Evolutionary conservation across 1,140 invertebrate species (phyloP).

Genomic region (Orius laevigatus): DNA sequence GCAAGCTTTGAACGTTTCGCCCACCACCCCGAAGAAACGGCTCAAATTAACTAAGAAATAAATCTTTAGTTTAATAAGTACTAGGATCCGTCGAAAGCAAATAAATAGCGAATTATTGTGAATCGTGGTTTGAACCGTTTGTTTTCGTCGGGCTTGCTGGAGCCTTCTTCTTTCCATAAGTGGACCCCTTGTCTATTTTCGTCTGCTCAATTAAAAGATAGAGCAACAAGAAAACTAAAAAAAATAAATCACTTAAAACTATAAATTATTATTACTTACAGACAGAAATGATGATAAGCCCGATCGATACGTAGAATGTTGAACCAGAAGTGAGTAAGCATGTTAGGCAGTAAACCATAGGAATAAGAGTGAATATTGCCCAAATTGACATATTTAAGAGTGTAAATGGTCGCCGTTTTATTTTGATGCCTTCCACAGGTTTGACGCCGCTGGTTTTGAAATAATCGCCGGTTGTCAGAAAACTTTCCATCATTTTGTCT

Average conservation of each 20-base stretch:
- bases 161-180: slow-evolving; percentile 42
- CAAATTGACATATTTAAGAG: slow-evolving; percentile 53
- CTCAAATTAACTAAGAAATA: too few relatives aligned
- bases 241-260: slow-evolving; percentile 4
- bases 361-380: slow-evolving; percentile 44
- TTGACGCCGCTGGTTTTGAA: slow-evolving; percentile 54
- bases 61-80: too few relatives aligned
- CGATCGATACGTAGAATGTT: slow-evolving; percentile 50
- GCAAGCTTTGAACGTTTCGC: too few relatives aligned
- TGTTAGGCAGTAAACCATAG: slow-evolving; percentile 51
- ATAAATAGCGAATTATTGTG: too few relatives aligned
- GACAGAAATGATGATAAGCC: slow-evolving; percentile 41
- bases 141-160: slow-evolving; percentile 17
- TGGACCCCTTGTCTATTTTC: slow-evolving; percentile 66
- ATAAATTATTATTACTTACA: slow-evolving; percentile 44
- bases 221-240: slow-evolving; percentile 62
- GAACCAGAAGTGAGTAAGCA: slow-evolving; percentile 52
- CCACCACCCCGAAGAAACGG: too few relatives aligned
- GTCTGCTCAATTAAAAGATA: slow-evolving; percentile 66
- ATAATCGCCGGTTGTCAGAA: slow-evolving; percentile 65
- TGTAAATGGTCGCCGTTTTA: slow-evolving; percentile 42
- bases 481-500: slow-evolving; percentile 66
- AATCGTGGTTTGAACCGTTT: slow-evolving; percentile 2
- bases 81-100: too few relatives aligned
- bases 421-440: slow-evolving; percentile 35